Conservation (phyloP, 2,888 invertebrate genomes). For the Odontocerum albicorne region DNA sequence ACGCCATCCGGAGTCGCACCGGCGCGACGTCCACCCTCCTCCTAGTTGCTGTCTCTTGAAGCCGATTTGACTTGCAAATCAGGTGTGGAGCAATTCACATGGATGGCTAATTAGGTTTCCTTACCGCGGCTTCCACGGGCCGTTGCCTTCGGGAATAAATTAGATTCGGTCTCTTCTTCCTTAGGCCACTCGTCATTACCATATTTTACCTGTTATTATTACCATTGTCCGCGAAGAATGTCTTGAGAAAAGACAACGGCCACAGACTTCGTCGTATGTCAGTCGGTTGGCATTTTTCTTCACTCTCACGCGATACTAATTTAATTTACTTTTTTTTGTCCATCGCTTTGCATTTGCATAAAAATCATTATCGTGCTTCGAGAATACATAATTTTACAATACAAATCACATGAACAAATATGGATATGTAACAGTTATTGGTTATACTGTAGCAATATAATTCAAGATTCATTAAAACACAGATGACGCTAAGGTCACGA, state of each 20-base stretch:
- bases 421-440: no score
- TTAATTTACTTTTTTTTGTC: neutral
- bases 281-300: neutral
- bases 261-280: neutral
- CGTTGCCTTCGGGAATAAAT: conserved; percentile 32
- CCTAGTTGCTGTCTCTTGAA: neutral
- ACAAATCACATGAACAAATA: no score
- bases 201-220: conserved; percentile 15
- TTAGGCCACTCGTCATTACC: conserved; percentile 18
- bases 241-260: conserved; percentile 2
- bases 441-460: no score
- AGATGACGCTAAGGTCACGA: no score
- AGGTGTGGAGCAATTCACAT: neutral
- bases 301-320: neutral
- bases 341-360: no score
- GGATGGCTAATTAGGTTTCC: conserved; percentile 29
- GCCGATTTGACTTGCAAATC: conserved; percentile 23
- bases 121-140: conserved; percentile 24
- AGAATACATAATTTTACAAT: no score
- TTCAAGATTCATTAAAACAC: no score
- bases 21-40: neutral
- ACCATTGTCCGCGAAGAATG: conserved; percentile 1
- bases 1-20: no score
- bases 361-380: no score
- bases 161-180: conserved; percentile 31